Percentiles rank a stretch among this genome's conserved stretches.
Evolutionary conservation across 2,888 invertebrate genomes (phyloP).

Genomic region (Leptinotarsa juncta): DNA sequence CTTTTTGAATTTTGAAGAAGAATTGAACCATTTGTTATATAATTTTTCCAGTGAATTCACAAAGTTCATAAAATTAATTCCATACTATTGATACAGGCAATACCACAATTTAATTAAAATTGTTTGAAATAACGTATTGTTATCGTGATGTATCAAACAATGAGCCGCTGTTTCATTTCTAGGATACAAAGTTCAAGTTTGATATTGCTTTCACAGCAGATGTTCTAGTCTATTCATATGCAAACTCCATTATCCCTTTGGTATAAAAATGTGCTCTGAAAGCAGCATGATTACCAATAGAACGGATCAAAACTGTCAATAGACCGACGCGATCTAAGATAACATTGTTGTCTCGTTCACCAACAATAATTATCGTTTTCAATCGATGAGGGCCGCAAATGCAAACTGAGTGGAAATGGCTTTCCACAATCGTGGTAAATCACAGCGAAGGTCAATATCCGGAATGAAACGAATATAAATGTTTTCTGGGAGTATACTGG

Average conservation of each 20-base stretch:
- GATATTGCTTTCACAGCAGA: background rate
- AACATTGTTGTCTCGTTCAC: constrained; percentile 36
- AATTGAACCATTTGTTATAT: no score
- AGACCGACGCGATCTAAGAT: constrained; percentile 35
- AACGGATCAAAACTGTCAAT: constrained; percentile 6
- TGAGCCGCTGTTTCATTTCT: background rate
- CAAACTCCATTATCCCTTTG: background rate
- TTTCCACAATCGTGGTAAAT: constrained; percentile 42
- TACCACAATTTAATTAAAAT: no score
- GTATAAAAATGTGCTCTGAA: background rate
- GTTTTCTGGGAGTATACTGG: background rate
- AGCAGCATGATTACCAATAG: background rate
- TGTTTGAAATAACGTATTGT: no score
- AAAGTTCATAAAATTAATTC: no score
- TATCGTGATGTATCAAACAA: background rate
- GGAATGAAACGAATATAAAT: constrained; percentile 32
- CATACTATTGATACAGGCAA: no score
- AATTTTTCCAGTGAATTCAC: no score
- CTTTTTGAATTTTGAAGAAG: no score
- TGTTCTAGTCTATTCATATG: background rate
- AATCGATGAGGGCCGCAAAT: constrained; percentile 37
- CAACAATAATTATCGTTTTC: constrained; percentile 36
- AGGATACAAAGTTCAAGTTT: background rate
- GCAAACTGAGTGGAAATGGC: constrained; percentile 39
- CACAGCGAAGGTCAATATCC: constrained; percentile 43